Conservation (phyloP, 1,140 invertebrate genomes). For the Mamestra configurata region DNA sequence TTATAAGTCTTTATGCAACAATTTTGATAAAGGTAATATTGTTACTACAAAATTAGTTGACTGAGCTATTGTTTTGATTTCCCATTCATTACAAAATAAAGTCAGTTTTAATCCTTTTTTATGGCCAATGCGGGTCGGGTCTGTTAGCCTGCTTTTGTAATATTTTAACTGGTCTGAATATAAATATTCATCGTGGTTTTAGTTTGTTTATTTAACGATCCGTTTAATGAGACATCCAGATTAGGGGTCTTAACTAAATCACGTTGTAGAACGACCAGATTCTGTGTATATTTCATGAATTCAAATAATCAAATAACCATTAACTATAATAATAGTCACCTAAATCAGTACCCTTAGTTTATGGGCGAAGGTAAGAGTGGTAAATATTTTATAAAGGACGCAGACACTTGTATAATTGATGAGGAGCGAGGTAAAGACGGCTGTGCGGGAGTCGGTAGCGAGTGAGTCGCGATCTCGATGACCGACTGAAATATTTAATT, state of each 20-base stretch:
- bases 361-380: constrained; percentile 51
- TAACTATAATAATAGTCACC: constrained; percentile 46
- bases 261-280: constrained; percentile 19
- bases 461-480: constrained; percentile 26
- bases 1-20: not conserved
- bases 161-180: constrained; percentile 17
- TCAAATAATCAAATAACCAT: constrained; percentile 48
- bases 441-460: not conserved
- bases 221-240: constrained; percentile 27
- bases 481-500: constrained; percentile 32
- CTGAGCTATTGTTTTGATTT: constrained; percentile 14
- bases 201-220: constrained; percentile 32
- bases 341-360: constrained; percentile 49
- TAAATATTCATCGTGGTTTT: constrained; percentile 27
- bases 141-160: not conserved
- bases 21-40: not conserved
- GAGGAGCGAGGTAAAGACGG: constrained; percentile 32
- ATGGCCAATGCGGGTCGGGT: constrained; percentile 26
- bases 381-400: constrained; percentile 59
- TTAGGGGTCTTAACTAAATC: constrained; percentile 29
- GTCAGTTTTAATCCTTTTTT: constrained; percentile 30
- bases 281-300: constrained; percentile 40
- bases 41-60: not conserved
- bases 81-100: constrained; percentile 14
- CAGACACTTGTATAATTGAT: constrained; percentile 52